Conservation (phyloP, 2,113 vertebrate genomes). For the Excalfactoria chinensis region DNA sequence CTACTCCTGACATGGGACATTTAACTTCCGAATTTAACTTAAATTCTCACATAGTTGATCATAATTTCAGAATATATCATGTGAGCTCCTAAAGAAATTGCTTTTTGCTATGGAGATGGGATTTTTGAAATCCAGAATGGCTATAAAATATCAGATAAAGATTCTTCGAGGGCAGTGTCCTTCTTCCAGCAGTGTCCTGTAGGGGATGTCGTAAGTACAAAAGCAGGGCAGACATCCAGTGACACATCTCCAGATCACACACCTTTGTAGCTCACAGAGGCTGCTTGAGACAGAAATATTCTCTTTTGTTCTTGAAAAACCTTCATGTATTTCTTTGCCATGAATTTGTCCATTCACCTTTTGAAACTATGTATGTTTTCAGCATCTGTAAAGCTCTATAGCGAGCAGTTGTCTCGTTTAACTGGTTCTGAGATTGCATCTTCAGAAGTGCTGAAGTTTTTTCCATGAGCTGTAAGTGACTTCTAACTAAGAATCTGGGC, state of each 20-base stretch:
- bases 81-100: background rate
- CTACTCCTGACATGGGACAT: background rate
- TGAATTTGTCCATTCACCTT: background rate
- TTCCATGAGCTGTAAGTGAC: fast-evolving
- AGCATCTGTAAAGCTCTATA: background rate
- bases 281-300: background rate
- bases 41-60: background rate
- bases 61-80: background rate
- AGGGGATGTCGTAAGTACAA: background rate
- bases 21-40: background rate
- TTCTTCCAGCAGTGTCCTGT: background rate
- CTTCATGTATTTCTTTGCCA: background rate
- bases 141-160: background rate
- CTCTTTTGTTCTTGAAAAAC: background rate
- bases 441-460: background rate
- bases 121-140: background rate
- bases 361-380: background rate
- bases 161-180: too few species aligned
- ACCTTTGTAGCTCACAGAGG: background rate
- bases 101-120: background rate
- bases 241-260: background rate
- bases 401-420: background rate
- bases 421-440: fast-evolving
- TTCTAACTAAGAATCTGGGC: background rate
- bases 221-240: background rate